Conservation (phyloP, 2,888 invertebrate species). For the Acleris sparsana region DNA sequence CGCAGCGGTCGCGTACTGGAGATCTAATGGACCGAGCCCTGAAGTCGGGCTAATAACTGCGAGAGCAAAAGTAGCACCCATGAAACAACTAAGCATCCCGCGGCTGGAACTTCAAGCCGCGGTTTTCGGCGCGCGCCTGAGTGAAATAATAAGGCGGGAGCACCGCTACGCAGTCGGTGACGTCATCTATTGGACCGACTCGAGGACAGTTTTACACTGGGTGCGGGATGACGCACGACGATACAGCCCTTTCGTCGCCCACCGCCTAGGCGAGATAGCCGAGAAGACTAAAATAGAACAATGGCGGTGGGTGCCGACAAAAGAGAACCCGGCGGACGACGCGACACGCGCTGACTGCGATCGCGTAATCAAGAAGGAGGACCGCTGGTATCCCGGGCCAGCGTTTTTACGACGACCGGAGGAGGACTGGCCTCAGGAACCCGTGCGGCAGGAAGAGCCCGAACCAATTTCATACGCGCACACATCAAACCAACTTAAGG, state of each 20-base stretch:
- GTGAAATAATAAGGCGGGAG: not conserved
- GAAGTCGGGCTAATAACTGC: no score
- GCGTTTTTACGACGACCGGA: not conserved
- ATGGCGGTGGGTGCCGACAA: no score
- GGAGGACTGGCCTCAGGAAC: not conserved
- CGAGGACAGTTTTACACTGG: not conserved
- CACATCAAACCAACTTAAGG: not conserved
- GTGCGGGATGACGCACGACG: not conserved
- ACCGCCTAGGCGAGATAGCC: not conserved
- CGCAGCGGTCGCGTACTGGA: no score
- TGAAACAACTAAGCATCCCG: no score
- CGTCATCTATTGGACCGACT: not conserved
- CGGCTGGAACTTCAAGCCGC: no score
- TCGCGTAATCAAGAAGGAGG: not conserved
- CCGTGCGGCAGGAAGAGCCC: not conserved
- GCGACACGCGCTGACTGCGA: not conserved
- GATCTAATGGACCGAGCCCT: no score
- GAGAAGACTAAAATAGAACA: not conserved
- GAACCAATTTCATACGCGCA: not conserved
- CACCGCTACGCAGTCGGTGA: not conserved
- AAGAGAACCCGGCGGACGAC: conserved; percentile 5
- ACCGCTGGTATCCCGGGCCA: not conserved
- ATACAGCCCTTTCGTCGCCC: not conserved
- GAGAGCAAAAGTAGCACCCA: no score
- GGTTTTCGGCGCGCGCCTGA: no score